phyloP scores from a whole-genome alignment of 2,888 invertebrate genomes.

The Cybosia mesomella region DNA sequence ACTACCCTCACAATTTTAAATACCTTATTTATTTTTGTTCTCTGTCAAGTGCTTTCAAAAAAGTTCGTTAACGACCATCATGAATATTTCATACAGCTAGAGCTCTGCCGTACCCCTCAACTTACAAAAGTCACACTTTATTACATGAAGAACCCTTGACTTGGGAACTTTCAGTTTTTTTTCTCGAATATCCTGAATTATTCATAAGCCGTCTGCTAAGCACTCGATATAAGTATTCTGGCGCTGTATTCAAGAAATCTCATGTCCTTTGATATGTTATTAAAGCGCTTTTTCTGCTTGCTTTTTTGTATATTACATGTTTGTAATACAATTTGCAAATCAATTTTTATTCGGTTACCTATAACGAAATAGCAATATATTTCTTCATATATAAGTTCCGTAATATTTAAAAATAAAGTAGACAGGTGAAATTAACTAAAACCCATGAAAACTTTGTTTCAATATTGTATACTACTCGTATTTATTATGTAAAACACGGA shows the following conservation, averaged over 20 bases:
- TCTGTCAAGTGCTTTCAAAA: conserved; percentile 46
- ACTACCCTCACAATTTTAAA: conserved; percentile 40
- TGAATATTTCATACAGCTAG: conserved; percentile 59
- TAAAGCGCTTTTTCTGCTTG: conserved; percentile 29
- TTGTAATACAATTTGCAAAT: not conserved
- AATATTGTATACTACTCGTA: too few species aligned
- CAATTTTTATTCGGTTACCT: not conserved
- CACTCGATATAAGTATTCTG: conserved; percentile 47
- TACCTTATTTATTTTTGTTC: conserved; percentile 53
- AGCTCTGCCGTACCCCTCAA: conserved; percentile 46
- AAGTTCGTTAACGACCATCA: conserved; percentile 57
- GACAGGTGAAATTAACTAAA: too few species aligned
- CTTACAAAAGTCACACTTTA: conserved; percentile 47
- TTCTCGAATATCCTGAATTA: conserved; percentile 57
- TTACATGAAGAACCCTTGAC: conserved; percentile 59
- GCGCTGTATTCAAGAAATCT: conserved; percentile 43
- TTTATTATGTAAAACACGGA: too few species aligned
- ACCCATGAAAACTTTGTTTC: too few species aligned
- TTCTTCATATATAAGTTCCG: too few species aligned
- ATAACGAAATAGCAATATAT: not conserved
- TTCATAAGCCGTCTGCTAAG: conserved; percentile 55
- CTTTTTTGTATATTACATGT: not conserved
- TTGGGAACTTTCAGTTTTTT: conserved; percentile 56
- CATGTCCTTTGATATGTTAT: conserved; percentile 44
- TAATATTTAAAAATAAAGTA: too few species aligned